These are phyloP conservation scores for Chionomys nivalis DNA, from an alignment of 2,113 vertebrate species.

Conservation along the genomic window DNA sequence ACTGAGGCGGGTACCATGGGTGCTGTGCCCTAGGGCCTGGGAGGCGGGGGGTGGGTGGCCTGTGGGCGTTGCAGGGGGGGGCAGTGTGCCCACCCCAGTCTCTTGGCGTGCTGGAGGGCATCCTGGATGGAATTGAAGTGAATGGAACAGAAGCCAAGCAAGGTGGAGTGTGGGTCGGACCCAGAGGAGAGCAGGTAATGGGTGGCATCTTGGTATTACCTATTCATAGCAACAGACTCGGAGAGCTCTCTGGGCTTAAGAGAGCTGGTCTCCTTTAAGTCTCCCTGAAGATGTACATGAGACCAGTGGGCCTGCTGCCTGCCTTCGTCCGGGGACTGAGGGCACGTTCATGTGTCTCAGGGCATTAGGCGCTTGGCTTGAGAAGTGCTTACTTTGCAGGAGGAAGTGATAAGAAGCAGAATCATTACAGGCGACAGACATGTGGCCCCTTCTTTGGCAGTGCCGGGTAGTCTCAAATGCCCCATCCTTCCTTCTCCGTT, in stretches of 20 bases:
- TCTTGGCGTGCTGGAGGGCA: constrained; percentile 85
- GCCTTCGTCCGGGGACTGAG: constrained; percentile 47
- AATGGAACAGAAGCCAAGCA: constrained; percentile 93
- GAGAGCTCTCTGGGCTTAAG: neutral
- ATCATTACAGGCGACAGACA: neutral
- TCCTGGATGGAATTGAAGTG: constrained; percentile 92
- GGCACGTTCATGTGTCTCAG: neutral
- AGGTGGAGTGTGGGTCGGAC: constrained; percentile 91
- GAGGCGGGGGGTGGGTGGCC: constrained; percentile 77
- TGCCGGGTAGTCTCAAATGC: neutral
- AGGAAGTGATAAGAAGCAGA: neutral
- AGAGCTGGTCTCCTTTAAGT: constrained; percentile 2
- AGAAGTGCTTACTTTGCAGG: neutral
- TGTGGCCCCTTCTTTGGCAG: neutral
- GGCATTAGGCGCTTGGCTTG: neutral
- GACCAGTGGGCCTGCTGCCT: constrained; percentile 12
- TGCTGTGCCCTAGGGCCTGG: constrained; percentile 82
- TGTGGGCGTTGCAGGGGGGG: constrained; percentile 74
- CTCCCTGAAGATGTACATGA: neutral
- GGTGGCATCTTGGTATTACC: constrained; percentile 41
- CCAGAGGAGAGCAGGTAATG: constrained; percentile 91
- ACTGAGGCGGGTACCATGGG: constrained; percentile 83
- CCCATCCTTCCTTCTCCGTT: neutral
- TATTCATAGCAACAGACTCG: neutral
- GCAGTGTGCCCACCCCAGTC: constrained; percentile 84